Evolutionary conservation across 2,113 vertebrate genomes (phyloP), one percentile per base, ranked within the genome.

Genomic region (Melanerpes aurifrons): DNA sequence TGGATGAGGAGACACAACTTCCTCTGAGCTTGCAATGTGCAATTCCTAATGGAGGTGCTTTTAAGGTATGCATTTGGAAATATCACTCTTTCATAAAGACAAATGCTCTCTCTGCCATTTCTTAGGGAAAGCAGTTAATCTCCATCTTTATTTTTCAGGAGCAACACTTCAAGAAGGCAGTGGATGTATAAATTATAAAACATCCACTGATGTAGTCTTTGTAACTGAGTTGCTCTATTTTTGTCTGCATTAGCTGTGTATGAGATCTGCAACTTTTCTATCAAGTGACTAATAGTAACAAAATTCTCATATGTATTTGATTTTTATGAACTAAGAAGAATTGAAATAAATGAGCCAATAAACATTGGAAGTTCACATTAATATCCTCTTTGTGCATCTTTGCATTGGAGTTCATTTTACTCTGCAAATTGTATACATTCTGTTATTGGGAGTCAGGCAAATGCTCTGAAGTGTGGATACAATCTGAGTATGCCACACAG

Each of bases 311-410:
- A 21, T 35, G 2, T 37, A 12, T 73, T 70, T 2, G 3, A 59
- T 63, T 76, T 91, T 80, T 76, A 82, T 87, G 24, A 22, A 87
- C 50, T 50, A 21, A 80, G 31, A 57, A 89, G 13, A 76, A 87
- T 11, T 58, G 14, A 85, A 56, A 47, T 29, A 89, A 95, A 91
- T 43, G 43, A 87, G 15, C 35, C 75, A 82, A 47, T 6, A 66
- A 18, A 21, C 22, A 67, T 72, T 6, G 1, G 7, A 94, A 62
- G 43, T 56, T 69, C 35, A 63, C 15, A 71, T 48, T 47, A 58
- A 32, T 48, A 73, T 37, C 31, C 3, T 84, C 17, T 37, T 37
- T 10, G 14, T 62, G 5, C 54, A 17, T 54, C 29, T 62, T 64
- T 57, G 3, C 28, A 66, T 1, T 0, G 0, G n/a, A 8, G 9